Evolutionary conservation across 2,113 vertebrate genomes (phyloP).

Genomic region (Charina bottae): DNA sequence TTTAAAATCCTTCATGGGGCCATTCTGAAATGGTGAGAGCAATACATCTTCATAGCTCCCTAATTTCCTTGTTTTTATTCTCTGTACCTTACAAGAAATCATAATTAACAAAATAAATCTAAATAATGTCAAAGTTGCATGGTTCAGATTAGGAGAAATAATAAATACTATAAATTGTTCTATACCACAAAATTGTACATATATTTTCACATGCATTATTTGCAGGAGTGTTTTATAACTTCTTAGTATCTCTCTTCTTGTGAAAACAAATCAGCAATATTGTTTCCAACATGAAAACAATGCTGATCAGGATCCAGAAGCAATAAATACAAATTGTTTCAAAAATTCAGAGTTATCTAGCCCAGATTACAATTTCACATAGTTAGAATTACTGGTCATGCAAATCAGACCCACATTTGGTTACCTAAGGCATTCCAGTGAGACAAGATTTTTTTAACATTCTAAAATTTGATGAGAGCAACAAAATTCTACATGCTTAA

Average conservation of each 20-base stretch:
- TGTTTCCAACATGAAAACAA: neutral
- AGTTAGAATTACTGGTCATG: neutral
- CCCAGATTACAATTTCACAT: neutral
- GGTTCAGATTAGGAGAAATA: neutral
- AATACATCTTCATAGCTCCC: neutral
- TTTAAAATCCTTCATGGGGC: neutral
- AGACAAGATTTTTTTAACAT: neutral
- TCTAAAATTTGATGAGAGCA: neutral
- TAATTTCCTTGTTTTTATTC: neutral
- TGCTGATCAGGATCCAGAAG: neutral
- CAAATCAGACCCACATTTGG: neutral
- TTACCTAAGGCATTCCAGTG: neutral
- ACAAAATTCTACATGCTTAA: neutral
- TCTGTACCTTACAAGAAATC: neutral
- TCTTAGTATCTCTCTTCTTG: neutral
- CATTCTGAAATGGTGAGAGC: neutral
- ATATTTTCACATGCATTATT: neutral
- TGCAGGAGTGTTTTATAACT: neutral
- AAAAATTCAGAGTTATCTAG: neutral
- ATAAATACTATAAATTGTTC: neutral
- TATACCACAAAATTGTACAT: neutral
- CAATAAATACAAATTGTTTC: neutral
- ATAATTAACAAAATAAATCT: neutral
- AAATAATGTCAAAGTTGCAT: neutral
- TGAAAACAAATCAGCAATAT: neutral